Evolutionary conservation across 2,113 vertebrate genomes (phyloP).

Genomic region (Corydoras sp.): DNA sequence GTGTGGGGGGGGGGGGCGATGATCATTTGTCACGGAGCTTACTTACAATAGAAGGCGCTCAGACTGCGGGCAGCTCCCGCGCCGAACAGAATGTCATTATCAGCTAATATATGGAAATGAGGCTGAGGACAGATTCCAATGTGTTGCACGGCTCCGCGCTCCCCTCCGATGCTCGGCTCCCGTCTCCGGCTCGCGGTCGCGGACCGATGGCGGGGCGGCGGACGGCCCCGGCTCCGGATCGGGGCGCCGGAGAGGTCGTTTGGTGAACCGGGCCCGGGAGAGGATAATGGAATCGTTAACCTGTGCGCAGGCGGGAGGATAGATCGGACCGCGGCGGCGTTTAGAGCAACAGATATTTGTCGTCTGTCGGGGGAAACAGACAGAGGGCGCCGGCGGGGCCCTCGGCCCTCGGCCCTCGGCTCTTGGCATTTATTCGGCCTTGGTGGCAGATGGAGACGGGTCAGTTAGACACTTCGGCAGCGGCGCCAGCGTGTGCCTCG

Average conservation of each 20-base stretch:
- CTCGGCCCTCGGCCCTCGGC: too few species aligned
- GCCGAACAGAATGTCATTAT: conserved; percentile 26
- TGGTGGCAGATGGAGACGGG: conserved; percentile 59
- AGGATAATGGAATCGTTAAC: background rate
- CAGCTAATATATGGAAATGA: conserved; percentile 25
- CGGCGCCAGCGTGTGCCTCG: conserved; percentile 16
- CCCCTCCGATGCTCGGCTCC: background rate
- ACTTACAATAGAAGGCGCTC: conserved; percentile 29
- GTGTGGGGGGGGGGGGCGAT: conserved; percentile 24
- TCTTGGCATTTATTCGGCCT: conserved; percentile 47
- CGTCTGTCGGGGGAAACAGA: conserved; percentile 39
- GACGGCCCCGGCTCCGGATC: background rate
- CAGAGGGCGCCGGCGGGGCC: conserved; percentile 49
- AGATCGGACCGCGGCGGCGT: background rate
- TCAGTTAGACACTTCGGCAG: conserved; percentile 41
- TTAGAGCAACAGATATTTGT: conserved; percentile 33
- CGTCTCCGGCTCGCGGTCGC: background rate
- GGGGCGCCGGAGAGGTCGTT: background rate
- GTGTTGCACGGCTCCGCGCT: background rate
- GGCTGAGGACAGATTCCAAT: conserved; percentile 12
- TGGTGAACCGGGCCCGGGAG: background rate
- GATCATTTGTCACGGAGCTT: conserved; percentile 40
- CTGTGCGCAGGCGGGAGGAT: background rate
- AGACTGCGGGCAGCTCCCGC: conserved; percentile 3
- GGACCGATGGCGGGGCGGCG: background rate